Base-by-base conservation (phyloP, 2,888 invertebrate species). In the Hofmannophila pseudospretella region DNA sequence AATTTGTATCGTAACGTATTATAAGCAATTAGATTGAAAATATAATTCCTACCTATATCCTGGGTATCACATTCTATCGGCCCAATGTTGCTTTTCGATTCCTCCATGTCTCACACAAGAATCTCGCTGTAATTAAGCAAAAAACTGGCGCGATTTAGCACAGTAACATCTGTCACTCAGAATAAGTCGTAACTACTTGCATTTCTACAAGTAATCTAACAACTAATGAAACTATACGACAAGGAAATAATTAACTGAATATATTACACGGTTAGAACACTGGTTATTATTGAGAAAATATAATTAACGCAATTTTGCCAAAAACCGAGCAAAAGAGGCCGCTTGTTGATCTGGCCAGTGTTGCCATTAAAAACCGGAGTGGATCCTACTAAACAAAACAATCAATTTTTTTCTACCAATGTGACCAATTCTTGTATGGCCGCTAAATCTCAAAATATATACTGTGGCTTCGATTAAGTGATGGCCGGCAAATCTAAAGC, bases 281-380 rank as follows among this genome's bases (percentile, higher is more conserved):
- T 35, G 32, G 40, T 45, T 46, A 45, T 28, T 34, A 30, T 34
- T 30, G 22, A 12, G 30, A 41, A 47, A 49, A 22, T 34, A 40
- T 38, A 38, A 28, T 22, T 26, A 33, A 16, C 25, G 22, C n/a
- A 25, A 43, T 34, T 49, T 64, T 57, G 50, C 8, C 54, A 55
- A 53, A 53, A 39, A 42, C 54, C 45, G 50, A 41, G 42, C 49
- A 53, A 55, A 51, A 61, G 43, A 49, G 42, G 52, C 74, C 73
- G 82, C 82, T 81, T 81, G 82, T 82, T 82, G 82, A 81, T 81
- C 72, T 67, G 67, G 54, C 51, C 42, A 53, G 62, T 64, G 74
- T 70, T 79, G 63, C 75, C 58, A 73, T 42, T 14, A 1, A 10
- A 11, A 5, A 7, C 4, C n/a, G n/a, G n/a, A n/a, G n/a, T n/a